A percentile compares a stretch with the other conserved stretches of the same genome.
These are phyloP conservation scores for Tautogolabrus adspersus DNA, from an alignment of 2,113 vertebrate genomes.

Conservation along the genomic window DNA sequence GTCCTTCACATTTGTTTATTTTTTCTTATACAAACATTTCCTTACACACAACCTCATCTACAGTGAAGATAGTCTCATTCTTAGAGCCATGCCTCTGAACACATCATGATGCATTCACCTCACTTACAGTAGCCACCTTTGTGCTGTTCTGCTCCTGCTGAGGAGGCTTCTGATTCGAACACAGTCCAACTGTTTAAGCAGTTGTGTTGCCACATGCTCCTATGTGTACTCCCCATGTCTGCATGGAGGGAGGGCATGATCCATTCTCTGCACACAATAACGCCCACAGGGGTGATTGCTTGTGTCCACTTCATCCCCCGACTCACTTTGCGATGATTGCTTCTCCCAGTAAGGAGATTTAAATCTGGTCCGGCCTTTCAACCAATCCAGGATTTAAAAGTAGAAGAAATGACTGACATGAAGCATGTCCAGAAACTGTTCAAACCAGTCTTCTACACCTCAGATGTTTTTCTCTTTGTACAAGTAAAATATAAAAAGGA, in stretches of 20 bases:
- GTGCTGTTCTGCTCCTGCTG: neutral
- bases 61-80: neutral
- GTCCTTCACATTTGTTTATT: too few relatives aligned
- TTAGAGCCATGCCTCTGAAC: neutral
- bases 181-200: conserved; percentile 9
- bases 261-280: conserved; percentile 29
- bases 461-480: too few relatives aligned
- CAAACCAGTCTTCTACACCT: conserved; percentile 14
- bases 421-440: conserved; percentile 52
- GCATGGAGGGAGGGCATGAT: conserved; percentile 14
- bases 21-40: too few relatives aligned
- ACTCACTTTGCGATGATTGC: conserved; percentile 78
- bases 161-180: neutral
- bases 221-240: conserved; percentile 16
- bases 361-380: conserved; percentile 73
- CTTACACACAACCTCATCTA: too few relatives aligned
- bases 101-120: neutral
- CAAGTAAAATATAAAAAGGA: too few relatives aligned
- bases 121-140: neutral
- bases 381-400: conserved; percentile 84
- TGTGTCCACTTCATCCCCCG: conserved; percentile 58
- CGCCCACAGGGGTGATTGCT: conserved; percentile 50
- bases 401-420: conserved; percentile 73
- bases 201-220: conserved; percentile 20
- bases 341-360: conserved; percentile 86